Evolutionary conservation across 2,797 vertebrate genomes (phyloP), one percentile per base, ranked within the genome.

Genomic region (Chelidonichthys spinosus): DNA sequence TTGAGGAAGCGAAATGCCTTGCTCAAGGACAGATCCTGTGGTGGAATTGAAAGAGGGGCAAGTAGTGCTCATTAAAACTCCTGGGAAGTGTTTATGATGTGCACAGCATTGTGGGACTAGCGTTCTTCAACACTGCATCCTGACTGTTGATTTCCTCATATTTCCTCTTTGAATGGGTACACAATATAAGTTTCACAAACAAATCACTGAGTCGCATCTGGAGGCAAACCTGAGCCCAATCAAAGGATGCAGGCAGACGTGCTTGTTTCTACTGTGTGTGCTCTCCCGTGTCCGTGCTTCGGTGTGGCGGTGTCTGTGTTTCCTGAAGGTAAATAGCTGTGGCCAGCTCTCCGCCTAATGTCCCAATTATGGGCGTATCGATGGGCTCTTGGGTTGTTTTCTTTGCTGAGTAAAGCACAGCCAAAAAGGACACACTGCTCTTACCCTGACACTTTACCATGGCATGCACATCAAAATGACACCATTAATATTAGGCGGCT

Each of bases 381-480:
- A 61, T 58, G 32, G 68, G 84, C 79, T 81, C 72, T 78, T 37
- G 55, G 76, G 67, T 81, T 91, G 85, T 88, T 90, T 90, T 81
- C 76, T 91, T 88, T 84, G 76, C 85, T 64, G 78, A 78, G 74
- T 77, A 68, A 92, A 86, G 72, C 52, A 58, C 46, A 52, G 68
- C 85, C 37, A 83, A 75, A 81, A 87, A 90, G 74, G 76, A 89
- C 67, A 71, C 63, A 78, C 79, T 74, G 83, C 79, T 90, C 70
- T 87, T 69, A 76, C 46, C 65, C 61, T 2, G 2, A 37, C 71
- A 78, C 64, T 73, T 82, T 79, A 46, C 84, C 49, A 32, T 79
- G 70, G 81, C 69, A 69, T 44, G 72, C 61, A 68, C 80, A 79
- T 87, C 76, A 85, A 87, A 90, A 91, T 91, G 68, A 81, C 67